Conservation (phyloP, 2,797 vertebrate species). For the Gymnoscopelus microlampas region DNA sequence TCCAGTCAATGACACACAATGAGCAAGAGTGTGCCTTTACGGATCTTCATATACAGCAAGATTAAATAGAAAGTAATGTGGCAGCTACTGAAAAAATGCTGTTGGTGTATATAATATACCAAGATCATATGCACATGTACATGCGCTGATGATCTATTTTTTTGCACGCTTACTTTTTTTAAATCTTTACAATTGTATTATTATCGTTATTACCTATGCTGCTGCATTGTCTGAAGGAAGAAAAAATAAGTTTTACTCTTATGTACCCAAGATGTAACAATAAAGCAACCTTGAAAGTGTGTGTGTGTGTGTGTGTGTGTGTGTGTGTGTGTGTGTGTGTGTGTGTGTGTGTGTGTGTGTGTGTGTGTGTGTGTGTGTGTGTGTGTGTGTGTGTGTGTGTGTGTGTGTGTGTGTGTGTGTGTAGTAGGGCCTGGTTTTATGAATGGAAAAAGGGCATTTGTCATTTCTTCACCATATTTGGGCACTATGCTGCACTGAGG, state of each 20-base stretch:
- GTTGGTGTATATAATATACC: too few species aligned
- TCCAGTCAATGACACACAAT: constrained; percentile 78
- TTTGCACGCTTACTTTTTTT: too few species aligned
- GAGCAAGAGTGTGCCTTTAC: constrained; percentile 63
- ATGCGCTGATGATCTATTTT: too few species aligned
- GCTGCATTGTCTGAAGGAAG: too few species aligned
- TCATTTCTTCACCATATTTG: constrained; percentile 83
- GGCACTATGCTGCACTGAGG: constrained; percentile 69
- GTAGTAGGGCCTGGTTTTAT: constrained; percentile 72
- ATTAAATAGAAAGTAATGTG: constrained; percentile 41
- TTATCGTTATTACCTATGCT: too few species aligned
- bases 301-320: neutral
- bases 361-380: neutral
- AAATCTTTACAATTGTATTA: too few species aligned
- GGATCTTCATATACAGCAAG: constrained; percentile 56
- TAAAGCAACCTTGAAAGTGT: neutral
- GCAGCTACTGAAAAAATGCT: too few species aligned
- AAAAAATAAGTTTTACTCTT: too few species aligned
- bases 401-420: too few species aligned
- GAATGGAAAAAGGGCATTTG: constrained; percentile 79
- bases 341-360: constrained; percentile 14
- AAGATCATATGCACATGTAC: too few species aligned
- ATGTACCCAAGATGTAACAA: neutral
- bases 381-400: constrained; percentile 18
- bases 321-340: constrained; percentile 13